Percentiles rank a stretch among this genome's conserved stretches.
Conservation (phyloP, 2,888 invertebrate genomes). For the Thymelicus sylvestris region DNA sequence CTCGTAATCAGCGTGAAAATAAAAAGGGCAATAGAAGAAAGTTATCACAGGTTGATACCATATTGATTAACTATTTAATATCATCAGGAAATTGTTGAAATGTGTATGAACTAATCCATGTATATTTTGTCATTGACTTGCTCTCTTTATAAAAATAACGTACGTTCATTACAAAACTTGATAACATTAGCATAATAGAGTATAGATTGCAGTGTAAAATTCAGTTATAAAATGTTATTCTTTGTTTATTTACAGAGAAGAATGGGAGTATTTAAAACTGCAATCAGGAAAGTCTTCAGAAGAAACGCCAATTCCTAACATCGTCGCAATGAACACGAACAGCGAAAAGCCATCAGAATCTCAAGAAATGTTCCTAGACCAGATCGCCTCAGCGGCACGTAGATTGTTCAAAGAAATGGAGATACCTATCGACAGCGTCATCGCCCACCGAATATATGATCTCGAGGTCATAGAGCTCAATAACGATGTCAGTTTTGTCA, state of each 20-base stretch:
- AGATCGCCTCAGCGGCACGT: constrained; percentile 89
- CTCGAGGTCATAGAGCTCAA: constrained; percentile 97
- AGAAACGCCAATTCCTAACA: constrained; percentile 66
- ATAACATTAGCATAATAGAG: too few species aligned
- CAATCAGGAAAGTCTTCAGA: constrained; percentile 70
- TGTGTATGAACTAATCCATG: too few species aligned
- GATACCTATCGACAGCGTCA: constrained; percentile 88
- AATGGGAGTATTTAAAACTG: constrained; percentile 95
- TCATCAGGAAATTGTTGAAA: too few species aligned
- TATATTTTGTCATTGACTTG: too few species aligned
- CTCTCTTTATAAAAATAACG: too few species aligned
- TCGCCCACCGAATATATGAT: constrained; percentile 94
- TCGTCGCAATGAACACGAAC: constrained; percentile 59
- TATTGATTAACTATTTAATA: too few species aligned
- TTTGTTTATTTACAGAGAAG: constrained; percentile 88
- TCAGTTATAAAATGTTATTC: not conserved
- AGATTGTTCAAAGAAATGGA: constrained; percentile 93
- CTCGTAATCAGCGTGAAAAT: too few species aligned
- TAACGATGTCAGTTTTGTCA: constrained; percentile 94
- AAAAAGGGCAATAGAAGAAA: too few species aligned
- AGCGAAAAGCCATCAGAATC: constrained; percentile 88
- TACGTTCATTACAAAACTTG: too few species aligned
- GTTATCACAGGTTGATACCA: too few species aligned
- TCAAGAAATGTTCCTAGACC: constrained; percentile 91
- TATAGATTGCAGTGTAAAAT: too few species aligned